These are phyloP conservation scores for Rattus rattus DNA, from an alignment of 2,113 vertebrate species.

Conservation along the genomic window DNA sequence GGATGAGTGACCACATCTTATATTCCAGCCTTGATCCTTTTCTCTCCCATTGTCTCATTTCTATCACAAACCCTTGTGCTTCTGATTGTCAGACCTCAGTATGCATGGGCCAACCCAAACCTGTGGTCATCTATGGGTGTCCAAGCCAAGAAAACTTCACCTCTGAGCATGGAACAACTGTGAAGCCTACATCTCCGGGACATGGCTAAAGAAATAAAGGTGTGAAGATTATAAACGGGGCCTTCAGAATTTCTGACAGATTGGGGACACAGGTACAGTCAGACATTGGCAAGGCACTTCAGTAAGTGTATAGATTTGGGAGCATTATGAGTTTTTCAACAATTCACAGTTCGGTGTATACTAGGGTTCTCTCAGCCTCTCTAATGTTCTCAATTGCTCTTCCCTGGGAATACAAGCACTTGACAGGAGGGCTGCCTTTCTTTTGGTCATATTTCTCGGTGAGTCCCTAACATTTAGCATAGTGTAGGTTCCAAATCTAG, in stretches of 20 bases:
- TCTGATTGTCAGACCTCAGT: neutral
- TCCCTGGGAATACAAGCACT: neutral
- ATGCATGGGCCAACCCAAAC: neutral
- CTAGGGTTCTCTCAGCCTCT: neutral
- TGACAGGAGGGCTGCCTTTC: neutral
- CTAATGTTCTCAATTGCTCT: neutral
- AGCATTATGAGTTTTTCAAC: neutral
- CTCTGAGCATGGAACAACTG: neutral
- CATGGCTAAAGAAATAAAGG: neutral
- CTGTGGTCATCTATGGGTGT: neutral
- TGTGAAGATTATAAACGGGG: neutral
- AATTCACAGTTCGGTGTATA: neutral
- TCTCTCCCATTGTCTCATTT: neutral
- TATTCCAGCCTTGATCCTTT: fast-evolving
- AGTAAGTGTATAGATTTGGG: neutral
- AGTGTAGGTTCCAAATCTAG: neutral
- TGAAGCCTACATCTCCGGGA: no score
- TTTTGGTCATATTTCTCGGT: neutral
- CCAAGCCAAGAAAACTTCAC: neutral
- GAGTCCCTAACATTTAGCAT: neutral
- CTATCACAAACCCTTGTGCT: neutral
- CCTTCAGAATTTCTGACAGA: neutral
- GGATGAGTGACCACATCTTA: neutral
- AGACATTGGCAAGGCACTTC: neutral
- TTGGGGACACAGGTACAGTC: neutral